phyloP scores from a whole-genome alignment of 1,140 invertebrate species.

The Aphelinus certus region DNA sequence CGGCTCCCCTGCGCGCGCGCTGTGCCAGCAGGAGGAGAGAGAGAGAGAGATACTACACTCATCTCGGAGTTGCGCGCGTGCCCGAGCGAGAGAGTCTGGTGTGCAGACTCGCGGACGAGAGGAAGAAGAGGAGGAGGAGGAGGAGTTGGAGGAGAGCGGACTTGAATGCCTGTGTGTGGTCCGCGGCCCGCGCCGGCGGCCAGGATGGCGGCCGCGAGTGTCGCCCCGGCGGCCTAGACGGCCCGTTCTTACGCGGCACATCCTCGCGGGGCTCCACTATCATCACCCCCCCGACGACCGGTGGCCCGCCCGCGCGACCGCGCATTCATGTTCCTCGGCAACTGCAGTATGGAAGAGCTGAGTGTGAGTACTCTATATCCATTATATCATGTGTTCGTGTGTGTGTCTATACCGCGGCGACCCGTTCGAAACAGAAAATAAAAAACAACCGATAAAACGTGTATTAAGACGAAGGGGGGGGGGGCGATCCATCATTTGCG shows the following conservation, averaged over 20 bases:
- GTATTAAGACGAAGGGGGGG: too few relatives aligned
- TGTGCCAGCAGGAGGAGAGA: too few relatives aligned
- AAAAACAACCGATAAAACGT: too few relatives aligned
- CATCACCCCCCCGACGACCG: too few relatives aligned
- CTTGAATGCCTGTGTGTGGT: slow-evolving; percentile 55
- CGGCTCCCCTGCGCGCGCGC: too few relatives aligned
- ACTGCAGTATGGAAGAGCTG: slow-evolving; percentile 59
- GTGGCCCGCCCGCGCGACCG: slow-evolving; percentile 1
- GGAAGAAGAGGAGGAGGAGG: not conserved
- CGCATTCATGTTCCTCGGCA: slow-evolving; percentile 50
- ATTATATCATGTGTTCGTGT: too few relatives aligned
- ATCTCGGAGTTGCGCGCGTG: too few relatives aligned
- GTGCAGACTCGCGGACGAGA: not conserved
- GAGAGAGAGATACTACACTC: not conserved
- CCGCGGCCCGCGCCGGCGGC: slow-evolving; percentile 37
- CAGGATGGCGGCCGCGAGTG: slow-evolving; percentile 27
- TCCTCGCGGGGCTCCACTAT: not conserved
- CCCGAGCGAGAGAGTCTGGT: too few relatives aligned
- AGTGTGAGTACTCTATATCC: slow-evolving; percentile 54
- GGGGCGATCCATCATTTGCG: not conserved
- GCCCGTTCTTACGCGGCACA: not conserved
- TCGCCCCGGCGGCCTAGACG: slow-evolving; percentile 41
- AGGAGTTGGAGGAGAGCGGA: slow-evolving; percentile 2
- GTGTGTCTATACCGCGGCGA: too few relatives aligned
- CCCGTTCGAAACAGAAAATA: too few relatives aligned